These are phyloP conservation scores for Drosophila diplacantha DNA, from an alignment of 2,888 invertebrate genomes.

Conservation along the genomic window DNA sequence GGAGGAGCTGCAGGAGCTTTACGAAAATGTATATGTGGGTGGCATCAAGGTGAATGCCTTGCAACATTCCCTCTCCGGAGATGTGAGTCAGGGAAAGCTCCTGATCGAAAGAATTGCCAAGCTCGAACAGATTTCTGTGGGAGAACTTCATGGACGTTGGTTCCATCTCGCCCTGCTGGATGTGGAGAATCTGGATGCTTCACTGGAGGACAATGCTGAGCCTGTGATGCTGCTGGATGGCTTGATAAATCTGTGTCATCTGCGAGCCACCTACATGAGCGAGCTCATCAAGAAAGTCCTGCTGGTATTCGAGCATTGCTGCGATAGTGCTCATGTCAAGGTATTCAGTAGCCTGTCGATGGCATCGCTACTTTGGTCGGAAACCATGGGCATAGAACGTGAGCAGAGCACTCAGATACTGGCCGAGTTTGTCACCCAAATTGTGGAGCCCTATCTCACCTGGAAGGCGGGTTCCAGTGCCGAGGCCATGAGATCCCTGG, in stretches of 20 bases:
- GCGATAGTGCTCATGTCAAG: constrained; percentile 74
- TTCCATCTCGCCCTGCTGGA: constrained; percentile 63
- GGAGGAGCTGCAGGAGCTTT: constrained; percentile 45
- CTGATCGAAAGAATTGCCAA: constrained; percentile 60
- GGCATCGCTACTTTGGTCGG: constrained; percentile 71
- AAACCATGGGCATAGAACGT: constrained; percentile 52
- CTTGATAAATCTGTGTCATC: constrained; percentile 66
- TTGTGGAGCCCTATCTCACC: constrained; percentile 71
- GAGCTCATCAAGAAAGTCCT: constrained; percentile 68
- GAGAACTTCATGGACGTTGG: constrained; percentile 66
- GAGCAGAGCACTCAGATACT: constrained; percentile 64
- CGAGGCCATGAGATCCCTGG: constrained; percentile 76
- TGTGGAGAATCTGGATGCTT: constrained; percentile 73
- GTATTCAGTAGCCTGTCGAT: constrained; percentile 75
- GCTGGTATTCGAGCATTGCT: constrained; percentile 67
- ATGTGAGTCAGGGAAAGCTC: constrained; percentile 40
- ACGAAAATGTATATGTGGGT: constrained; percentile 67
- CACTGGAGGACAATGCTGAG: constrained; percentile 72
- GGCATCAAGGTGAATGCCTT: constrained; percentile 74
- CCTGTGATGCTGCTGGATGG: constrained; percentile 75
- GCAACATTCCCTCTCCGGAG: constrained; percentile 50
- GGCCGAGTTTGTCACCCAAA: constrained; percentile 52
- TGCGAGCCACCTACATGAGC: constrained; percentile 65
- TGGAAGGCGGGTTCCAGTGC: constrained; percentile 76
- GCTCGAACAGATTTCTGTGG: constrained; percentile 42